Evolutionary conservation across 2,797 vertebrate genomes (phyloP).

Genomic region (Micromesistius poutassou): DNA sequence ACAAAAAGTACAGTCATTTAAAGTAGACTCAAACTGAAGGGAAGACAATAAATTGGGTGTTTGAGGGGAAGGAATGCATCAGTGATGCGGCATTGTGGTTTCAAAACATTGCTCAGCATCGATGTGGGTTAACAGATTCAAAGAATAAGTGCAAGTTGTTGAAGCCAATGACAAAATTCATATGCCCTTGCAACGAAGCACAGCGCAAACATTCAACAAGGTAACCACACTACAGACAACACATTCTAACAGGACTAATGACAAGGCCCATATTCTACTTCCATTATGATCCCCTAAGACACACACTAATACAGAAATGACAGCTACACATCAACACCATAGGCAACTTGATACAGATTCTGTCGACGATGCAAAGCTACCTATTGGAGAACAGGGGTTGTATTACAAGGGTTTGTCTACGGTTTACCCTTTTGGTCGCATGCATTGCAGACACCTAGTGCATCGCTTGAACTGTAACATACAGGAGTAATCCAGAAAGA

Average conservation of each 20-base stretch:
- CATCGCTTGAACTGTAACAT: constrained; percentile 33
- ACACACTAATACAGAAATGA: constrained; percentile 8
- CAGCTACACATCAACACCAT: neutral
- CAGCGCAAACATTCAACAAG: constrained; percentile 54
- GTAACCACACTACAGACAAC: constrained; percentile 46
- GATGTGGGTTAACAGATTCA: constrained; percentile 60
- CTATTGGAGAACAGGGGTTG: neutral
- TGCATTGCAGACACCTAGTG: constrained; percentile 56
- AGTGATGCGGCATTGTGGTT: constrained; percentile 45
- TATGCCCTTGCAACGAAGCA: constrained; percentile 56
- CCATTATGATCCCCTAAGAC: constrained; percentile 25
- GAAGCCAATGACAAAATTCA: constrained; percentile 49
- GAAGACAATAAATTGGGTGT: constrained; percentile 51
- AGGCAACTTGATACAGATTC: neutral
- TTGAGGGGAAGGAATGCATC: constrained; percentile 47
- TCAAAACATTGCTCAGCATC: constrained; percentile 53
- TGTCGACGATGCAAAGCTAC: constrained; percentile 25
- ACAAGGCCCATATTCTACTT: constrained; percentile 49
- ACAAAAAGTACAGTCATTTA: constrained; percentile 59
- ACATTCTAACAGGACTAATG: constrained; percentile 56
- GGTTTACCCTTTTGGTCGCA: constrained; percentile 40
- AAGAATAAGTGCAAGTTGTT: constrained; percentile 65
- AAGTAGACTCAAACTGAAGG: constrained; percentile 60
- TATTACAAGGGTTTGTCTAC: constrained; percentile 18
- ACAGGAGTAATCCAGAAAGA: constrained; percentile 35